Percentiles rank a stretch among this genome's conserved stretches.
Evolutionary conservation across 2,888 invertebrate genomes (phyloP).

Genomic region (Embidobia sp.): DNA sequence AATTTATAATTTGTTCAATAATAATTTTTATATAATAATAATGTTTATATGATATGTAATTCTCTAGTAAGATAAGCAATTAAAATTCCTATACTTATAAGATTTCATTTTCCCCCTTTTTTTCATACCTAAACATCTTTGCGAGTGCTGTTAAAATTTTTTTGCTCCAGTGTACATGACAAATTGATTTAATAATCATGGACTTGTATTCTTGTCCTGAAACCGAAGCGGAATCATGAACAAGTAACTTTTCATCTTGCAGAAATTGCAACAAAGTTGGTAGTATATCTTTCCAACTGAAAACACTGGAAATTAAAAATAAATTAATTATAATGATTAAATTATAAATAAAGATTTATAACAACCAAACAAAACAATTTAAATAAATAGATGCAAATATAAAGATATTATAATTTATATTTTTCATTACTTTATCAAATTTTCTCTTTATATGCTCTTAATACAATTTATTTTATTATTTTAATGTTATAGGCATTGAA

Average conservation of each 20-base stretch:
- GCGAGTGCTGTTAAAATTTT: constrained; percentile 85
- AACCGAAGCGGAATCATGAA: constrained; percentile 84
- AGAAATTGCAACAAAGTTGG: constrained; percentile 85
- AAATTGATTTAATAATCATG: constrained; percentile 84
- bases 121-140: constrained; percentile 86
- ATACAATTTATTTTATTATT: too few relatives aligned
- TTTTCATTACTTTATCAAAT: neutral
- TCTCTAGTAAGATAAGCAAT: too few relatives aligned
- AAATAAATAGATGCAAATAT: too few relatives aligned
- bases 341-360: neutral
- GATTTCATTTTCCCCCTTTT: too few relatives aligned
- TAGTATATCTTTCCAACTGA: constrained; percentile 87
- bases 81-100: too few relatives aligned
- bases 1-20: too few relatives aligned
- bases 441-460: too few relatives aligned
- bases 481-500: too few relatives aligned
- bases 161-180: constrained; percentile 84
- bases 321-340: neutral
- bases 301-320: constrained; percentile 2
- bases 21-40: too few relatives aligned
- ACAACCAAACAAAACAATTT: too few relatives aligned
- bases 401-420: too few relatives aligned
- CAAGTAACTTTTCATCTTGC: constrained; percentile 82
- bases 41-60: too few relatives aligned
- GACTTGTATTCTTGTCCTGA: constrained; percentile 84